Conservation (phyloP, 2,888 invertebrate species). For the Stictocephala bisonia region DNA sequence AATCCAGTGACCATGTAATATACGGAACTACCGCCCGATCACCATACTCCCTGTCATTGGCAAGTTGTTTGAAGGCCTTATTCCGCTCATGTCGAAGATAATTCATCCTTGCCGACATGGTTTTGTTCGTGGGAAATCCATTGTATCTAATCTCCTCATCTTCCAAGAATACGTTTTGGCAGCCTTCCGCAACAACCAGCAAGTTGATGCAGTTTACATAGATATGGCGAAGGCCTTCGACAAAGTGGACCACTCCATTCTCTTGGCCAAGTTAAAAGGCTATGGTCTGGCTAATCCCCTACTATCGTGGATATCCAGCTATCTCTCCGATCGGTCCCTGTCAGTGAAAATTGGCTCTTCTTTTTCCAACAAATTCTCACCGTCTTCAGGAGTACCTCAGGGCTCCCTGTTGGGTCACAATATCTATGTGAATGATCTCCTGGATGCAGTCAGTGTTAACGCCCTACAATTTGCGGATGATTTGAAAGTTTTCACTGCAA, state of each 20-base stretch:
- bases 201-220: slow-evolving; percentile 14
- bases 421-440: slow-evolving; percentile 7
- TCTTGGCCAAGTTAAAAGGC: not conserved
- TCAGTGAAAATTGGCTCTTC: not conserved
- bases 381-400: slow-evolving; percentile 9
- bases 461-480: slow-evolving; percentile 5
- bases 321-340: not conserved
- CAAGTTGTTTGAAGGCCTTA: too few relatives aligned
- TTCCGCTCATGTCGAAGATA: not conserved
- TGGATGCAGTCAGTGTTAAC: not conserved
- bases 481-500: not conserved
- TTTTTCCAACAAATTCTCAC: not conserved
- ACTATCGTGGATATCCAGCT: not conserved
- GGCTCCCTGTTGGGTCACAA: slow-evolving; percentile 10
- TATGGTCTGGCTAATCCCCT: not conserved
- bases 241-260: not conserved
- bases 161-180: slow-evolving; percentile 18
- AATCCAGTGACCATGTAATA: not conserved
- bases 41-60: not conserved
- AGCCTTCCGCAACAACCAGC: not conserved
- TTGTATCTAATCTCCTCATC: not conserved
- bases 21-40: not conserved
- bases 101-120: not conserved
- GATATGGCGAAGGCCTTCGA: slow-evolving; percentile 25
- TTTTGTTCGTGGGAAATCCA: slow-evolving; percentile 9